These are phyloP conservation scores for Nixonia krombeini DNA, from an alignment of 1,140 invertebrate species.

Conservation along the genomic window DNA sequence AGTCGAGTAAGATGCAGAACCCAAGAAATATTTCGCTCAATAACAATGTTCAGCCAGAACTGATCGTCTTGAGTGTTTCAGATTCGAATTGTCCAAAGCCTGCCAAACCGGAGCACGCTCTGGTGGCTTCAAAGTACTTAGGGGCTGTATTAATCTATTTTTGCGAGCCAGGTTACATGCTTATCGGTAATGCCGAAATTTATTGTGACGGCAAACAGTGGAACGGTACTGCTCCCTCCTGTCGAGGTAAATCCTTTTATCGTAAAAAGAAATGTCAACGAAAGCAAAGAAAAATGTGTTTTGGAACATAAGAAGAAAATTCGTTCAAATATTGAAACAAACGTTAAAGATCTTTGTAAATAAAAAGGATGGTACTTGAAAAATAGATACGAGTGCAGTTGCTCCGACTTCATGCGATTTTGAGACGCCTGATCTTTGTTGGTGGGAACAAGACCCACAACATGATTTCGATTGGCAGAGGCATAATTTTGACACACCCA, in stretches of 20 bases:
- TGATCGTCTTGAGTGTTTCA: too few species aligned
- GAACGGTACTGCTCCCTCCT: constrained; percentile 75
- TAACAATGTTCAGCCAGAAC: too few species aligned
- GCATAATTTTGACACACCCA: constrained; percentile 77
- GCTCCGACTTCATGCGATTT: constrained; percentile 78
- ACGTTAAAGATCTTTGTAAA: too few species aligned
- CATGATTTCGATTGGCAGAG: constrained; percentile 85
- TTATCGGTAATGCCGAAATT: constrained; percentile 73
- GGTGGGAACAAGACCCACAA: constrained; percentile 80
- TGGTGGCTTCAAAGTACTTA: constrained; percentile 67
- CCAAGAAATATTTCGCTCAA: too few species aligned
- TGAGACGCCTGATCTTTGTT: constrained; percentile 78
- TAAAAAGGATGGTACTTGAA: too few species aligned
- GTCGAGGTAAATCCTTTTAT: constrained; percentile 74
- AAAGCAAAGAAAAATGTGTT: constrained; percentile 10
- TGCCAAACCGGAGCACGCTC: constrained; percentile 67
- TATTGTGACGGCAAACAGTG: constrained; percentile 78
- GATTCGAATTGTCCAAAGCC: constrained; percentile 58
- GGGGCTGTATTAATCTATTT: constrained; percentile 76
- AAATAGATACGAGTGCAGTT: constrained; percentile 57
- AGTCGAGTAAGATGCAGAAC: too few species aligned
- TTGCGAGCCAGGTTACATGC: constrained; percentile 75
- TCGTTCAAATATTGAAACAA: too few species aligned
- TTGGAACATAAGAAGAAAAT: too few species aligned
- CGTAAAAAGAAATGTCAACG: constrained; percentile 9